Conservation (phyloP, 2,113 vertebrate species). For the Psilopsiagon aurifrons region DNA sequence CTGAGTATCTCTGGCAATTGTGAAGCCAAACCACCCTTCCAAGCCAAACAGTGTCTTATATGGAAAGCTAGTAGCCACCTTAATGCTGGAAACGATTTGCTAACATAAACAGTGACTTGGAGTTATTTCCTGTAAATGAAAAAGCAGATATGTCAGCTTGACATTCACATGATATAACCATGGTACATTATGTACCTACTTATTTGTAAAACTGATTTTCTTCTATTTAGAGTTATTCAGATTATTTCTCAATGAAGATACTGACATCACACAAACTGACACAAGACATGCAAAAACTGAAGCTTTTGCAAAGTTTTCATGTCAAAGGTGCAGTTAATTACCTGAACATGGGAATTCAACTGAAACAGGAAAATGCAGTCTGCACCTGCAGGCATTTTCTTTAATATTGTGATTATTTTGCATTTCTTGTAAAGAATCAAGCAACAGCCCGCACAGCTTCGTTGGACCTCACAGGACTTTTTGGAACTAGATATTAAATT, state of each 20-base stretch:
- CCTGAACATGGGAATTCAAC: neutral
- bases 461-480: neutral
- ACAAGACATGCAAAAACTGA: neutral
- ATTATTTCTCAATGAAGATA: neutral
- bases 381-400: neutral
- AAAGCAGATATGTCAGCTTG: neutral
- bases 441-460: neutral
- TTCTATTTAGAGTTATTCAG: neutral
- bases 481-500: slow-evolving; percentile 13
- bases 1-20: neutral
- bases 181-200: neutral
- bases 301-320: neutral
- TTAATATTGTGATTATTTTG: slow-evolving; percentile 24
- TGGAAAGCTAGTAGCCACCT: neutral
- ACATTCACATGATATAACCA: neutral
- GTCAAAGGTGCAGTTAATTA: neutral
- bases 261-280: neutral
- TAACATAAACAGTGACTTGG: neutral
- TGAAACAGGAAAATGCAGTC: neutral
- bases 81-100: neutral
- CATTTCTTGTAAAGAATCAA: slow-evolving; percentile 5
- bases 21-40: neutral
- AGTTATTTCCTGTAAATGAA: neutral
- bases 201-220: neutral
- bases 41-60: neutral